Evolutionary conservation across 2,113 vertebrate genomes (phyloP).

Genomic region (Kobus ellipsiprymnus): DNA sequence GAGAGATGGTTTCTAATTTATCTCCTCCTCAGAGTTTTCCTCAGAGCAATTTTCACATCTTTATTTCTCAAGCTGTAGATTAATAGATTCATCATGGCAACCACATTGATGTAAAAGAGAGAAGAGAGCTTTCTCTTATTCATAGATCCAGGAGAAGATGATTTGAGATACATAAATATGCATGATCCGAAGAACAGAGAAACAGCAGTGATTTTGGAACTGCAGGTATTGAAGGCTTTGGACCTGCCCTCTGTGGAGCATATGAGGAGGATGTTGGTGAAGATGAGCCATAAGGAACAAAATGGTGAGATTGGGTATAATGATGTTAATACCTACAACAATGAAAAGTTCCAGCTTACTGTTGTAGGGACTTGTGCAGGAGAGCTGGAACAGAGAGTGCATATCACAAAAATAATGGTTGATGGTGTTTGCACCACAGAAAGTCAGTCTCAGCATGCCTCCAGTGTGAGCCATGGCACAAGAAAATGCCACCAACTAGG

Average conservation of each 20-base stretch:
- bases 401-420: constrained; percentile 45
- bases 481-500: neutral
- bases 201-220: constrained; percentile 34
- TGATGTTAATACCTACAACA: neutral
- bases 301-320: neutral
- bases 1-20: too few species aligned
- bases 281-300: constrained; percentile 6
- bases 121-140: too few species aligned
- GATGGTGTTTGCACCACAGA: constrained; percentile 26
- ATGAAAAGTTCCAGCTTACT: neutral
- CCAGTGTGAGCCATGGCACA: neutral
- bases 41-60: too few species aligned
- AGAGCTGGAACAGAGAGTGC: neutral
- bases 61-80: too few species aligned
- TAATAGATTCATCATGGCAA: too few species aligned
- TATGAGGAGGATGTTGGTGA: neutral
- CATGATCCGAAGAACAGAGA: too few species aligned
- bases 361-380: neutral
- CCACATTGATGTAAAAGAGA: too few species aligned
- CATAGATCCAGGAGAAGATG: too few species aligned
- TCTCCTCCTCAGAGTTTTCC: too few species aligned
- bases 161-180: too few species aligned
- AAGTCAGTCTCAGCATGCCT: constrained; percentile 22
- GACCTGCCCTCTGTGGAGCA: neutral
- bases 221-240: constrained; percentile 30